Conservation (phyloP, 2,888 invertebrate species). For the Eudasyphora cyanicolor region DNA sequence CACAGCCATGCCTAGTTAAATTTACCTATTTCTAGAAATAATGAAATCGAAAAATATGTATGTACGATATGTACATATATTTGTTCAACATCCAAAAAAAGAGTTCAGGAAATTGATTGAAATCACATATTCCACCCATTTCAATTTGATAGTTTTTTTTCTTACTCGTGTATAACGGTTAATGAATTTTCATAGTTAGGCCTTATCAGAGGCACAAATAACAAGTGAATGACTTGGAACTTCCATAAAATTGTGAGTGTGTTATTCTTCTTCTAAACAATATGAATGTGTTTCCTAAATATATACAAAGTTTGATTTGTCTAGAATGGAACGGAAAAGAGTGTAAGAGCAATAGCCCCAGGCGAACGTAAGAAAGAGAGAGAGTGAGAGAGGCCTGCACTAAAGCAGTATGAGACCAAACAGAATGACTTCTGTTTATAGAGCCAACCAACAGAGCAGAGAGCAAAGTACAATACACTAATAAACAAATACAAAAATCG, state of each 20-base stretch:
- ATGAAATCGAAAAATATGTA: no score
- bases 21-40: no score
- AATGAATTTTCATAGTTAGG: slow-evolving; percentile 16
- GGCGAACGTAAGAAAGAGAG: neutral
- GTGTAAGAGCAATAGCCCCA: neutral
- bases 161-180: neutral
- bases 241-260: neutral
- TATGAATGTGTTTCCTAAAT: neutral
- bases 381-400: neutral
- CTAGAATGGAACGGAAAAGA: neutral
- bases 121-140: slow-evolving; percentile 3
- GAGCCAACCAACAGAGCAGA: no score
- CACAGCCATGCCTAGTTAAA: no score
- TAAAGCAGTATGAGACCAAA: neutral
- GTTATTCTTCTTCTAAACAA: neutral
- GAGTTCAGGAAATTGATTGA: slow-evolving; percentile 17
- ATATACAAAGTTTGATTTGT: neutral
- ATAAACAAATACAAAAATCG: neutral
- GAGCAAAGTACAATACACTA: slow-evolving; percentile 20
- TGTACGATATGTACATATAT: no score
- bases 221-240: slow-evolving; percentile 19
- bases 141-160: neutral
- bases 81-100: no score
- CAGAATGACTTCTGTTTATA: neutral
- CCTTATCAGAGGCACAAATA: slow-evolving; percentile 5